Evolutionary conservation across 92 coral and sea anemone species (phyloP), one percentile per base, ranked within the genome.

Genomic region (Ricordea florida): DNA sequence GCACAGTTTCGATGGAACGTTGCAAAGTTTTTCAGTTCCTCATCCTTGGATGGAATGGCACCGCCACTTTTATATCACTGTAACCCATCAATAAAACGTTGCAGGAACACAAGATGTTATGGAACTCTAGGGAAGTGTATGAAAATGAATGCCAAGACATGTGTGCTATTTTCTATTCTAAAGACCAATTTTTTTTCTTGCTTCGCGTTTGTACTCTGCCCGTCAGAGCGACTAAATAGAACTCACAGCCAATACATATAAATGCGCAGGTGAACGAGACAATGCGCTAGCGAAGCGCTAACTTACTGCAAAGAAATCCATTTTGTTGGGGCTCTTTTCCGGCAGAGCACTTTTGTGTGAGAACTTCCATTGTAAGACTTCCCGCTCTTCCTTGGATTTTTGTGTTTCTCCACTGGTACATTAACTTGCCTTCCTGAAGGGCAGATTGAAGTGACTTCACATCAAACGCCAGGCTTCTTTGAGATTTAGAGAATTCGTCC

Each of bases 221-320:
- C n/a, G n/a, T n/a, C n/a, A n/a, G n/a, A n/a, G n/a, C n/a, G n/a
- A n/a, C n/a, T n/a, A n/a, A n/a, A n/a, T 13, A 13, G 27, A 36
- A n/a, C 47, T 32, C 44, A 32, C 2, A 37, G 48, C 6, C 7
- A 0, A 5, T 33, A 18, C 11, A 3, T 27, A 14, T n/a, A 17
- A 2, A 29, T 8, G 17, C 24, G 2, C 16, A 16, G 10, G 47
- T 15, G 34, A 6, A 59, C 46, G 9, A 45, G 30, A 21, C 20
- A 1, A 0, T 4, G 21, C 28, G 3, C 29, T 2, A 14, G 32
- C 1, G 6, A 34, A 0, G 22, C 1, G 48, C 2, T 10, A 34
- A 38, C 87, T 74, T 34, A 82, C 87, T 82, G 57, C 87, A 82
- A 0, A 82, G 69, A 41, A 65, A 53, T 55, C 87, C 78, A 66